These are phyloP conservation scores for Cherax destructor DNA, from an alignment of 1,140 invertebrate species.

Conservation along the genomic window DNA sequence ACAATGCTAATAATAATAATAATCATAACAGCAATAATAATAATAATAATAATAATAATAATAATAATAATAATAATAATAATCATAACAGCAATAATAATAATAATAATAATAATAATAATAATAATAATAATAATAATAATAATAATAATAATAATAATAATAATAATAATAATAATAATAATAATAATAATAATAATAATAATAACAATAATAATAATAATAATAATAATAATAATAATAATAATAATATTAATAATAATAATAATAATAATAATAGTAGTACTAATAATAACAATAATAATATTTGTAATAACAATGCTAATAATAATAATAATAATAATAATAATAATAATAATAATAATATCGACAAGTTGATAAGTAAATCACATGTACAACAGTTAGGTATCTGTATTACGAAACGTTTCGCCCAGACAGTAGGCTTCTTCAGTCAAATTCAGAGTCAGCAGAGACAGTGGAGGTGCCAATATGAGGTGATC, in stretches of 20 bases:
- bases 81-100: background rate
- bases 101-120: background rate
- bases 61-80: slow-evolving; percentile 4
- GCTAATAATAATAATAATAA: background rate
- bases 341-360: background rate
- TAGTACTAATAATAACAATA: slow-evolving; percentile 23
- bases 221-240: slow-evolving; percentile 12
- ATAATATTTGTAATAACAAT: background rate
- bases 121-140: background rate
- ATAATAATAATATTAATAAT: slow-evolving; percentile 19
- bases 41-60: slow-evolving; percentile 4
- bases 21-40: background rate
- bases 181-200: background rate
- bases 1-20: background rate
- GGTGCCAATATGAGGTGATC: too few species aligned
- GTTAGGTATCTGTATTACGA: too few species aligned
- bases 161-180: background rate
- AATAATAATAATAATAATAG: slow-evolving; percentile 38
- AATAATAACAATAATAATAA: slow-evolving; percentile 3
- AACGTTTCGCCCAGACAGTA: too few species aligned
- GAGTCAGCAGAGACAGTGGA: too few species aligned
- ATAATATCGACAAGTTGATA: too few species aligned
- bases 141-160: background rate
- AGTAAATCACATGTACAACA: too few species aligned
- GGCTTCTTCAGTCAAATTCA: too few species aligned